Percentiles rank a stretch among this genome's conserved stretches.
These are phyloP conservation scores for Lypha dubia DNA, from an alignment of 2,888 invertebrate species.

Conservation along the genomic window DNA sequence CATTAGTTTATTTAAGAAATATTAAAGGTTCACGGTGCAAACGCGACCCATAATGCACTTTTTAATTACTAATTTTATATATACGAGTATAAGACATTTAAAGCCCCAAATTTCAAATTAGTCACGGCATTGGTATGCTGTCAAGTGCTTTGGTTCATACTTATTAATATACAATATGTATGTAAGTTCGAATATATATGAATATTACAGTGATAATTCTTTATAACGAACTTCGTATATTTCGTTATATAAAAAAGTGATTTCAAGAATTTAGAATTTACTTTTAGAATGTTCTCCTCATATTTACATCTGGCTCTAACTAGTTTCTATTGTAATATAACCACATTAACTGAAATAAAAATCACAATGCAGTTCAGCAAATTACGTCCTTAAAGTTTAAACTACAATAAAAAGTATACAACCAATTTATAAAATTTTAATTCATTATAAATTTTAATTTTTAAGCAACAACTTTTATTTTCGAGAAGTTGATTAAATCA, in stretches of 20 bases:
- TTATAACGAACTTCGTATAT: background rate
- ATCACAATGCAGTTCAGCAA: too few relatives aligned
- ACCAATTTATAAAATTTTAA: too few relatives aligned
- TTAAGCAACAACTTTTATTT: too few relatives aligned
- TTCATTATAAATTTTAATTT: too few relatives aligned
- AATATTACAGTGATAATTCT: background rate
- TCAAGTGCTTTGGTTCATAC: background rate
- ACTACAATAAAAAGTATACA: too few relatives aligned
- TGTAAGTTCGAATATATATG: background rate
- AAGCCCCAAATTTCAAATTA: constrained; percentile 29
- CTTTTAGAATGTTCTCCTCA: too few relatives aligned
- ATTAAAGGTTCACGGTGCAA: background rate
- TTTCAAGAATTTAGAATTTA: too few relatives aligned
- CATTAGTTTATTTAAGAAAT: background rate
- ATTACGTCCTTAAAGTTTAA: too few relatives aligned
- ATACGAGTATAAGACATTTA: background rate
- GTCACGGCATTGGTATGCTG: constrained; percentile 47
- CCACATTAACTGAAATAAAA: too few relatives aligned
- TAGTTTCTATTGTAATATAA: too few relatives aligned
- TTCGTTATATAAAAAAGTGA: background rate
- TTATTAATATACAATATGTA: background rate
- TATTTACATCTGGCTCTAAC: too few relatives aligned
- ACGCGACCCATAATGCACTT: background rate
- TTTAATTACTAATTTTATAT: constrained; percentile 10
- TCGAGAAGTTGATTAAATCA: too few relatives aligned